Percentiles rank a stretch among this genome's conserved stretches.
Evolutionary conservation across 2,888 invertebrate species (phyloP).

Genomic region (Orthosia gothica): DNA sequence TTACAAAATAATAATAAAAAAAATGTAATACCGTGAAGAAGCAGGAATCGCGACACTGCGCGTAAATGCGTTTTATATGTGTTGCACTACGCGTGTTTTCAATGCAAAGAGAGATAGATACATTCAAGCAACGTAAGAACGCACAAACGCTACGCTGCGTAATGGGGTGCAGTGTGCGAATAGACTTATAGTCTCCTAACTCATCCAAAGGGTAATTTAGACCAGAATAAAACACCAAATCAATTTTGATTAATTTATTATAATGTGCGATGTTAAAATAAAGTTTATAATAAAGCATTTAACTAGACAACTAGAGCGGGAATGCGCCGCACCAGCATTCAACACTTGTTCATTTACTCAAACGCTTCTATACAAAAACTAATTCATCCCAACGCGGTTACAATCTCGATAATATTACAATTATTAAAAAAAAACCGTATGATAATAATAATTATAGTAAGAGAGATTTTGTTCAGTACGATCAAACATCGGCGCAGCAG

Average conservation of each 20-base stretch:
- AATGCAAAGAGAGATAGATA: no score
- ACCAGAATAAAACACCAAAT: constrained; percentile 72
- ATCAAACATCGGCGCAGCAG: constrained; percentile 81
- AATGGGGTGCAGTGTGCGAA: no score
- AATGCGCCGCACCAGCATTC: constrained; percentile 74
- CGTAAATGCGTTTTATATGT: no score
- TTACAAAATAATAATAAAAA: no score
- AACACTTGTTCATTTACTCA: constrained; percentile 81
- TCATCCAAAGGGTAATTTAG: constrained; percentile 36
- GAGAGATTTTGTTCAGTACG: constrained; percentile 85
- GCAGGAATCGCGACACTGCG: no score
- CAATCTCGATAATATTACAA: constrained; percentile 80
- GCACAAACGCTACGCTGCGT: no score
- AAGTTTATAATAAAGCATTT: constrained; percentile 90
- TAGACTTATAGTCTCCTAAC: not conserved
- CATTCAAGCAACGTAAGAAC: no score
- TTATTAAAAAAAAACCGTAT: constrained; percentile 74
- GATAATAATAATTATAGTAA: constrained; percentile 72
- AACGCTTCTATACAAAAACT: constrained; percentile 80
- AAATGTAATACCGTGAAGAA: no score
- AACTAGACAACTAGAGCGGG: constrained; percentile 80
- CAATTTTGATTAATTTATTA: constrained; percentile 91
- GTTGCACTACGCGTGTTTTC: no score
- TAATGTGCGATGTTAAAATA: constrained; percentile 92
- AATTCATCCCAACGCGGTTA: constrained; percentile 81